Evolutionary conservation across 2,797 vertebrate genomes (phyloP), one percentile per base, ranked within the genome.

Genomic region (Karalla daura): DNA sequence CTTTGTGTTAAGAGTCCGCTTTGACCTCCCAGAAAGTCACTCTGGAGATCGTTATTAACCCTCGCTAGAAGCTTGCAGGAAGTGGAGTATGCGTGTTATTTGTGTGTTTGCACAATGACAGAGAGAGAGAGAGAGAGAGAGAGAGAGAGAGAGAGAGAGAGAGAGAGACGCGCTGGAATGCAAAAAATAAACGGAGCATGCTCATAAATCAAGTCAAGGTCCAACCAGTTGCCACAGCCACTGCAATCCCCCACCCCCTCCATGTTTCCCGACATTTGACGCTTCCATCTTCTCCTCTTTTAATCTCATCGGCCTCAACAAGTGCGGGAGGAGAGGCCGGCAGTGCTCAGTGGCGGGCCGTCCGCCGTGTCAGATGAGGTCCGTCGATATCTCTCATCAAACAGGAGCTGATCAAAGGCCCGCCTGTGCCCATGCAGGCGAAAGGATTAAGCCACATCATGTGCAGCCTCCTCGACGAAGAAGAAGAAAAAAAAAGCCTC

Each of bases 321-420:
- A 87, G 82, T 89, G 68, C 56, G 45, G 82, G 10, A 18, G 64
- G 39, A 24, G 13, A 27, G 14, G 63, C 9, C 7, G 21, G 18
- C n/a, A 8, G 45, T 46, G 45, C 28, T 71, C 46, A 27, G 62
- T 18, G n/a, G 52, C 6, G 18, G 49, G 52, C 46, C n/a, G 63
- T 76, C 66, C 50, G 11, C 76, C 44, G 76, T 70, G 82, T 88
- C 88, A 76, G 85, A 90, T 81, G 87, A 86, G 80, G 83, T 90
- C 85, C 83, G 89, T 89, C 88, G 78, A 92, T 93, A 91, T 87
- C 81, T 78, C 79, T 87, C 88, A 90, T 91, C 89, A 90, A 92
- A 91, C 89, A 89, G 81, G 67, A 78, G 69, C 81, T 87, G 90
- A 93, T 94, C 92, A 93, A 93, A 94, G 88, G 75, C 60, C 27